These are phyloP conservation scores for Aselliscus stoliczkanus DNA, from an alignment of 2,797 vertebrate species.

Conservation along the genomic window DNA sequence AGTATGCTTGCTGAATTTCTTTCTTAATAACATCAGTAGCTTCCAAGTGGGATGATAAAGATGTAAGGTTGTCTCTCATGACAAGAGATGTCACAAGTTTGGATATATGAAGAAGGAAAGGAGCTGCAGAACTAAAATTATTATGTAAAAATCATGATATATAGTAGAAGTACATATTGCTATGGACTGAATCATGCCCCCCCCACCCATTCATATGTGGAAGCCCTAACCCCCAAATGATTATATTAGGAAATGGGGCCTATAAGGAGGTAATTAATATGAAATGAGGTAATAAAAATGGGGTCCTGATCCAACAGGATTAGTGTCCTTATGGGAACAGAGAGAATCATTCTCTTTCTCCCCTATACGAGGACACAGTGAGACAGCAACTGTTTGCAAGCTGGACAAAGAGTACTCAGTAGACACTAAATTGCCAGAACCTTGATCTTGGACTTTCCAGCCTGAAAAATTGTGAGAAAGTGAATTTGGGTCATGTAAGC, in stretches of 20 bases:
- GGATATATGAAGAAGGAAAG: neutral
- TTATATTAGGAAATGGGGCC: neutral
- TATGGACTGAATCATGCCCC: accelerated
- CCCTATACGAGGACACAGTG: accelerated
- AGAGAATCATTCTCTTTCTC: neutral
- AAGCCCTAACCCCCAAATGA: too few species aligned
- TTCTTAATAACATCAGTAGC: neutral
- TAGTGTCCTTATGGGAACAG: neutral
- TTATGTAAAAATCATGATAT: neutral
- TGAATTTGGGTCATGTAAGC: too few species aligned
- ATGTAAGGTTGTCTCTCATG: neutral
- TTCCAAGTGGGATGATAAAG: neutral
- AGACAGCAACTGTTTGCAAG: neutral
- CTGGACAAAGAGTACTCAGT: too few species aligned
- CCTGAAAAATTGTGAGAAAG: neutral
- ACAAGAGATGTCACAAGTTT: neutral
- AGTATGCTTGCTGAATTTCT: neutral
- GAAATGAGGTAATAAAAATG: neutral
- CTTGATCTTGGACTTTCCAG: neutral
- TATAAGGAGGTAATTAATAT: neutral
- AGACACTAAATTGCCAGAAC: accelerated
- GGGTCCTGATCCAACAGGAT: neutral
- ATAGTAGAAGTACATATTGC: accelerated
- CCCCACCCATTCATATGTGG: accelerated
- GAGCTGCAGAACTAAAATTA: too few species aligned